A percentile compares a stretch with the other conserved stretches of the same genome.
Conservation (phyloP, 1,140 invertebrate species). For the Aporrectodea caliginosa region DNA sequence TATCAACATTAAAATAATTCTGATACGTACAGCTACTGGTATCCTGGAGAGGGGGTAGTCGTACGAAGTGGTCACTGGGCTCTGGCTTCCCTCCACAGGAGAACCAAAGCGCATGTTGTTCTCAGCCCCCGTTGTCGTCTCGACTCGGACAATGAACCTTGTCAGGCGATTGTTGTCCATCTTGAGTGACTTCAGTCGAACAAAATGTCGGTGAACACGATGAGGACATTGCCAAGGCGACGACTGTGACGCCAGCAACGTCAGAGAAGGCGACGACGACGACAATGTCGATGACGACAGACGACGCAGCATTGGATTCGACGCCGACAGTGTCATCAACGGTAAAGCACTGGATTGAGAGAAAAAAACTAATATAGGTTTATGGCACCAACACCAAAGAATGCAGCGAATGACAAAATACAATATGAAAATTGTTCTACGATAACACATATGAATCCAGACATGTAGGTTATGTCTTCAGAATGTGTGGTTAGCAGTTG, state of each 20-base stretch:
- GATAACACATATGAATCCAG: too few relatives aligned
- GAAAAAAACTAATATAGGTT: background rate
- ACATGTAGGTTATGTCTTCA: too few relatives aligned
- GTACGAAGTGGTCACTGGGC: background rate
- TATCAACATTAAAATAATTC: too few relatives aligned
- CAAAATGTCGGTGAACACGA: constrained; percentile 73
- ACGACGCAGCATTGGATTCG: background rate
- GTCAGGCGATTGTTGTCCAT: constrained; percentile 79
- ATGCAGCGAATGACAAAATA: too few relatives aligned
- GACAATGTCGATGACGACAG: background rate
- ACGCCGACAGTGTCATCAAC: background rate
- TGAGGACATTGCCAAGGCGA: constrained; percentile 65
- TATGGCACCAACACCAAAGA: too few relatives aligned
- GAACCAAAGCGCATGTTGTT: background rate
- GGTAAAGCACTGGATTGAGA: background rate
- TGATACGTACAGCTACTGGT: too few relatives aligned
- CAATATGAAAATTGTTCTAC: too few relatives aligned
- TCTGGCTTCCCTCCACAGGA: background rate
- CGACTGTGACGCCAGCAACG: background rate
- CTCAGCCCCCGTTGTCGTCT: constrained; percentile 49
- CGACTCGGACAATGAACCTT: constrained; percentile 31
- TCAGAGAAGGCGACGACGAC: background rate
- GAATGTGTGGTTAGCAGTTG: too few relatives aligned
- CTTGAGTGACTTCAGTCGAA: constrained; percentile 75
- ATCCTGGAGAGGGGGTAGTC: background rate